Conservation (phyloP, 2,113 vertebrate species). For the Nerophis lumbriciformis region DNA sequence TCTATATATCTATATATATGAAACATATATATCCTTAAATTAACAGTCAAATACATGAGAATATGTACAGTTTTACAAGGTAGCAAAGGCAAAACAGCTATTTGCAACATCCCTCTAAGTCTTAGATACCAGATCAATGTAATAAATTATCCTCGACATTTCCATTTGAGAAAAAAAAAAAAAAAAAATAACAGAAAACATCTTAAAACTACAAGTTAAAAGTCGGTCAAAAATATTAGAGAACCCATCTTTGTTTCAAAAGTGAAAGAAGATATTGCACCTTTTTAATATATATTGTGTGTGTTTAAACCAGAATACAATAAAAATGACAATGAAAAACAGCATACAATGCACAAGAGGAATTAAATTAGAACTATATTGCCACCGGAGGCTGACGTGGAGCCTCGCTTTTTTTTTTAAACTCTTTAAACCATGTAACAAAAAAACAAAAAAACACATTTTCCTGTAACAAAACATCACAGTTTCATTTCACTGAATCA, state of each 20-base stretch:
- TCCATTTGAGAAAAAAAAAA: constrained; percentile 57
- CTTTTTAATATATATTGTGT: constrained; percentile 50
- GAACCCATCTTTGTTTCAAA: constrained; percentile 79
- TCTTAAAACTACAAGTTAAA: constrained; percentile 77
- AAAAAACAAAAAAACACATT: constrained; percentile 56
- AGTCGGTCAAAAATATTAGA: constrained; percentile 76
- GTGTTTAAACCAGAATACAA: constrained; percentile 75
- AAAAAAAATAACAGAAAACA: constrained; percentile 46
- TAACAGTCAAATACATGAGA: constrained; percentile 78
- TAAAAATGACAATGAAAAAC: constrained; percentile 77
- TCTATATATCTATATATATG: constrained; percentile 60
- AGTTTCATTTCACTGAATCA: constrained; percentile 79
- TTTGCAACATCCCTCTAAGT: constrained; percentile 70
- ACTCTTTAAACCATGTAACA: constrained; percentile 66
- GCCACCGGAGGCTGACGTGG: constrained; percentile 62
- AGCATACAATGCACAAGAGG: constrained; percentile 74
- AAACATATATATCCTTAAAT: constrained; percentile 74
- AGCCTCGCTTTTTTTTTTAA: constrained; percentile 36
- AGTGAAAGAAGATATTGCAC: constrained; percentile 83
- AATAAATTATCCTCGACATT: constrained; percentile 77
- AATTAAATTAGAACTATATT: constrained; percentile 75
- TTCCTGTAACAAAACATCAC: constrained; percentile 79
- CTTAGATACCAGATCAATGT: constrained; percentile 68
- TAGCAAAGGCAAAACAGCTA: constrained; percentile 76
- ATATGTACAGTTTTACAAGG: constrained; percentile 80